Percentiles rank a stretch among this genome's conserved stretches.
phyloP scores from a whole-genome alignment of 2,888 invertebrate species.

The Chorisops tibialis region DNA sequence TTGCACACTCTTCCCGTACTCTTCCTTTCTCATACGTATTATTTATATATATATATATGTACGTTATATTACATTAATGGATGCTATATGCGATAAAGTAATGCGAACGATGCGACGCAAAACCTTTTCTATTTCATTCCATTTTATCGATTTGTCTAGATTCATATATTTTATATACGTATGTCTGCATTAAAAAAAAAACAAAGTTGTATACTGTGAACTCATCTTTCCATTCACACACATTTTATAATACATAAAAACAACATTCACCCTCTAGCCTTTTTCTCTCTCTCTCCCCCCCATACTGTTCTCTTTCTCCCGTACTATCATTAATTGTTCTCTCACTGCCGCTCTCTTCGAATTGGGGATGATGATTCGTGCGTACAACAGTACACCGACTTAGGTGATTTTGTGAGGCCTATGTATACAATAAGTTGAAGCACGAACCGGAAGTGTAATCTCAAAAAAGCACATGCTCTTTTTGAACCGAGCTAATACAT shows the following conservation, averaged over 20 bases:
- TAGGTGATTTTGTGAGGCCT: background rate
- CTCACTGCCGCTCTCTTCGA: background rate
- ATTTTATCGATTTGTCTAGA: slow-evolving; percentile 26
- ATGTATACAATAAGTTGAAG: background rate
- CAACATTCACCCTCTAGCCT: too few relatives aligned
- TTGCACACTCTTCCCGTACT: too few relatives aligned
- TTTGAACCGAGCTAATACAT: background rate
- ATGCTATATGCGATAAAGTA: slow-evolving; percentile 4
- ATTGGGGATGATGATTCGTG: background rate
- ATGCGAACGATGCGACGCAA: slow-evolving; percentile 13
- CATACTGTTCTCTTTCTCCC: too few relatives aligned
- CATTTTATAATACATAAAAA: too few relatives aligned
- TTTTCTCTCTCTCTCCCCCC: too few relatives aligned
- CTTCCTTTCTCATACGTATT: too few relatives aligned
- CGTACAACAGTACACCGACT: background rate
- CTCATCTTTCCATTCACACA: too few relatives aligned
- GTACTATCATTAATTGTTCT: background rate
- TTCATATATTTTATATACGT: background rate
- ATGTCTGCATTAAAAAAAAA: too few relatives aligned
- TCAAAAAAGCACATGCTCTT: slow-evolving; percentile 23
- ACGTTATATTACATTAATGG: too few relatives aligned
- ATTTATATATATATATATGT: too few relatives aligned
- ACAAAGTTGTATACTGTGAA: too few relatives aligned
- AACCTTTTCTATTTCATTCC: slow-evolving; percentile 3
- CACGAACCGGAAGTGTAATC: slow-evolving; percentile 28